Conservation (phyloP, 1,140 invertebrate species). For the Bombus pascuorum region DNA sequence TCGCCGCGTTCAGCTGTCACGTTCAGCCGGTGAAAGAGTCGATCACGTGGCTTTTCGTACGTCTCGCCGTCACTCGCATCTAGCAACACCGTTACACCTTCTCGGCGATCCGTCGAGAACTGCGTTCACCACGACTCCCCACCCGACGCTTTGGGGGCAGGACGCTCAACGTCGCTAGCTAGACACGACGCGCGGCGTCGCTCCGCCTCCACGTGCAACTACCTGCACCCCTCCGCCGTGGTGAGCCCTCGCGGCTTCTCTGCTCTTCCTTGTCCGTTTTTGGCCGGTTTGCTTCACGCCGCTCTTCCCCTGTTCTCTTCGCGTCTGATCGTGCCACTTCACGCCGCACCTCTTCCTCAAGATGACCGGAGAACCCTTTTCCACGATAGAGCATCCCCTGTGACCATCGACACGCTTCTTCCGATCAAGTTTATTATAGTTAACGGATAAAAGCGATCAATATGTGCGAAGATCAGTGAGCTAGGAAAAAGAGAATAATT, state of each 20-base stretch:
- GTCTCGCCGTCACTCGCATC: conserved; percentile 24
- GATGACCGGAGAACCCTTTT: not conserved
- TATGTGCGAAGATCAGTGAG: not conserved
- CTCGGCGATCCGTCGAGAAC: conserved; percentile 75
- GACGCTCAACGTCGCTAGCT: conserved; percentile 66
- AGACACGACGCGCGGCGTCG: conserved; percentile 75
- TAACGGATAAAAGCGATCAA: not conserved
- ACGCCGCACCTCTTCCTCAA: conserved; percentile 11
- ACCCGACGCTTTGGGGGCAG: conserved; percentile 69
- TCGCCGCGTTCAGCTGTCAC: not conserved
- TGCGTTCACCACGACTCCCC: conserved; percentile 73
- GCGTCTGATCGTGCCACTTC: conserved; percentile 37
- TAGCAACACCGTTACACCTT: conserved; percentile 57
- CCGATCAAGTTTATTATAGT: conserved; percentile 4
- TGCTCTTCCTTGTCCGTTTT: conserved; percentile 20
- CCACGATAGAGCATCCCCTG: not conserved
- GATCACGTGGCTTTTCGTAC: conserved; percentile 55
- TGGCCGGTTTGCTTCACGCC: not conserved
- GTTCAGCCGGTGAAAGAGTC: not conserved
- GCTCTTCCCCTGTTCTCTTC: conserved; percentile 14
- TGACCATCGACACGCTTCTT: conserved; percentile 9
- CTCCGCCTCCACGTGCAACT: conserved; percentile 75
- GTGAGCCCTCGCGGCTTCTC: conserved; percentile 20
- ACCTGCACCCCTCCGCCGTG: conserved; percentile 35
- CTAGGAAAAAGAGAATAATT: not conserved